Base-by-base conservation (phyloP, 2,888 invertebrate species). In the Eupeodes luniger region DNA sequence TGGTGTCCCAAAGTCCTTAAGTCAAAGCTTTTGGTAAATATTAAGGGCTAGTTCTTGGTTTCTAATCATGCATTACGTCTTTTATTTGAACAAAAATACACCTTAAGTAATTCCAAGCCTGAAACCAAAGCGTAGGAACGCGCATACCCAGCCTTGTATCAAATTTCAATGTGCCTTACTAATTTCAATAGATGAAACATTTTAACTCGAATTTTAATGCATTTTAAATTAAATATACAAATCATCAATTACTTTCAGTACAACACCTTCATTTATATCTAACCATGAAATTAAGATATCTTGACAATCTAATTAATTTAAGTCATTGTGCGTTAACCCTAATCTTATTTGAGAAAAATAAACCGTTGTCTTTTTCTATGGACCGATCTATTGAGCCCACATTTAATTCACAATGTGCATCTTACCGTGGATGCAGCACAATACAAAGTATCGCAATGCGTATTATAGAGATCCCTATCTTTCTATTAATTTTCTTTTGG, bases 231-330 rank as follows among this genome's bases (percentile, higher is more conserved):
- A 40, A 40, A 40, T 7, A 40, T 5, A 40, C 6, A 40, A 40
- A 40, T 40, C 40, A 40, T 40, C 5, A 40, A 7, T 40, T 7
- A 40, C 40, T n/a, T 40, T 36, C 36, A 61, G n/a, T 61, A 40
- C 12, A 49, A 67, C 14, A 67, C 51, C 40, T 5, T 14, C 51
- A 67, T 49, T 19, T 4, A 67, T 66, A 27, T 47, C 47, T 27
- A 40, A 40, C 40, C 5, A 4, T 11, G 36, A 44, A 40, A 44
- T 62, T 62, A 44, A 62, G n/a, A 62, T 62, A 62, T 44, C 40
- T 62, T 36, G 10, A 12, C 61, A 61, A 40, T n/a, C n/a, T 62
- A 40, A 62, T 62, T 44, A 16, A 62, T 40, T 40, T 40, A 40
- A 44, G 16, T 12, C 14, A 44, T 62, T 62, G 62, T 62, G 14